A percentile compares a stretch with the other conserved stretches of the same genome.
phyloP scores from a whole-genome alignment of 1,140 invertebrate genomes.

The Ruditapes philippinarum region DNA sequence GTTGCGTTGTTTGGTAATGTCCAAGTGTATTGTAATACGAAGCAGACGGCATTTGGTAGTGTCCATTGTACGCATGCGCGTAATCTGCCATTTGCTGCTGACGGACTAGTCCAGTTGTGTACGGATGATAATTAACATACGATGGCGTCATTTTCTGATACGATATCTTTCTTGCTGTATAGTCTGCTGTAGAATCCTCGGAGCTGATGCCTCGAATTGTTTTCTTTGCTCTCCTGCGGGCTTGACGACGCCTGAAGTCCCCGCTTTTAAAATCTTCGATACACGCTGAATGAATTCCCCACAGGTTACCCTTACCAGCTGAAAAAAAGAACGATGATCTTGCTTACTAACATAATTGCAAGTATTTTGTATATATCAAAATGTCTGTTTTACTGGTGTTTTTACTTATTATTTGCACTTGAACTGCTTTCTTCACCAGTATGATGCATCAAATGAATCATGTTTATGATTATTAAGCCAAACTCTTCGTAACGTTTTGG shows the following conservation, averaged over 20 bases:
- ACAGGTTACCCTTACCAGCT: constrained; percentile 94
- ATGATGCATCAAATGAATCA: too few species aligned
- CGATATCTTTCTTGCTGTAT: constrained; percentile 19
- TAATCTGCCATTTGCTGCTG: constrained; percentile 15
- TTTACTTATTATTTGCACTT: too few species aligned
- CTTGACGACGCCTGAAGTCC: constrained; percentile 97
- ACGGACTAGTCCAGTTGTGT: neutral
- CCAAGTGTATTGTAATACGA: neutral
- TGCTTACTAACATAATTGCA: too few species aligned
- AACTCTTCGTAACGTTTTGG: too few species aligned
- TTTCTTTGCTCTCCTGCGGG: constrained; percentile 90
- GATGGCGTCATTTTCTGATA: constrained; percentile 77
- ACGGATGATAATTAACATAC: constrained; percentile 69
- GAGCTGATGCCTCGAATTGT: constrained; percentile 61
- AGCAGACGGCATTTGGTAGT: neutral
- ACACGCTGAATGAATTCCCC: constrained; percentile 99
- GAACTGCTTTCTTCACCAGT: too few species aligned
- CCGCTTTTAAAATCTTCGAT: constrained; percentile 97
- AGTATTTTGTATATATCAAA: too few species aligned
- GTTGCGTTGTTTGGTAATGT: neutral
- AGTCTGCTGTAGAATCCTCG: neutral
- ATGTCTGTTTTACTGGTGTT: too few species aligned
- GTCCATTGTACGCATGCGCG: constrained; percentile 1
- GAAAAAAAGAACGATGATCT: neutral
- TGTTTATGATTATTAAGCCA: too few species aligned